Evolutionary conservation across 2,888 invertebrate genomes (phyloP), one percentile per base, ranked within the genome.

Genomic region (Lithophane leautieri): DNA sequence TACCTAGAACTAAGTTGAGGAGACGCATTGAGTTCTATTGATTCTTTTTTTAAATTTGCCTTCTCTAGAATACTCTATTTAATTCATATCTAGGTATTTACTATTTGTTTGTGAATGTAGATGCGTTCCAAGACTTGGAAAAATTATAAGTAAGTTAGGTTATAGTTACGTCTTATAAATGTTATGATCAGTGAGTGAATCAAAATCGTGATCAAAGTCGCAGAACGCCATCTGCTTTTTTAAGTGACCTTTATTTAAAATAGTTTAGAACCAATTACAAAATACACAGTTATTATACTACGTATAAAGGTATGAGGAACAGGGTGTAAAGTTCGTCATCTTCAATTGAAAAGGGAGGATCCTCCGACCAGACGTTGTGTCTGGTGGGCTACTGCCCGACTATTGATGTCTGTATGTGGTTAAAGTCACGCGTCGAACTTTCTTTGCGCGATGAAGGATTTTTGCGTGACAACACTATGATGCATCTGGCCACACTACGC

Each of bases 1-100:
- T 62, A 67, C 8, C 16, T 11, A 25, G 66, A 54, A 62, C 47
- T 56, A 28, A 42, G n/a, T 44, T 80, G 16, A 79, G 50, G 65
- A 28, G 19, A 25, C 44, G 52, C 22, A 72, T 34, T 19, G 14
- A 52, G 40, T 58, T 73, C 19, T 1, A n/a, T 54, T 70, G 61
- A 54, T 65, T 16, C 4, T 52, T 22, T 78, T 47, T 22, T 1
- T 8, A 25, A 76, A 76, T 6, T 16, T 40, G 9, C 4, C 2
- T 47, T 4, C 9, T 28, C 1, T 65, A 7, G 8, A 16, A 66
- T 28, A 65, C 12, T 52, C 11, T 16, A 22, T 28, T 65, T 22
- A 22, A 14, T 66, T 11, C 0, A 34, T 47, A 16, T 47, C 47
- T 47, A 47, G 47, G 47, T 47, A 44, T 22, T 9, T 25, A 4